A percentile compares a stretch with the other conserved stretches of the same genome.
phyloP scores from a whole-genome alignment of 2,888 invertebrate genomes.

The Parnassius mnemosyne region DNA sequence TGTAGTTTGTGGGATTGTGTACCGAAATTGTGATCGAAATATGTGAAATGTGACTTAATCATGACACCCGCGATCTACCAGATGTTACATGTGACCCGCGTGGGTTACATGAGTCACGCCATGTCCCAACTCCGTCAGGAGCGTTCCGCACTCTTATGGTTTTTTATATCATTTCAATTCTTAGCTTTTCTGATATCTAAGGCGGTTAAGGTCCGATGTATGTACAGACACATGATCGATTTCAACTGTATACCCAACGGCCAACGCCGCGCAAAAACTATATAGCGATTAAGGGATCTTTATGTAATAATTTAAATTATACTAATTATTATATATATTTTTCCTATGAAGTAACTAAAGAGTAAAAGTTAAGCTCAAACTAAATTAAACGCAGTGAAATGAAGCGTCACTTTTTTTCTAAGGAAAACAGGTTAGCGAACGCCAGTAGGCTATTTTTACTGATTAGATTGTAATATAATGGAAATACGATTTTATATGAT shows the following conservation, averaged over 20 bases:
- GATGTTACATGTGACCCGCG: background rate
- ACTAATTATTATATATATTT: conserved; percentile 74
- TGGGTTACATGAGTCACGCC: conserved; percentile 9
- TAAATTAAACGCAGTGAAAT: conserved; percentile 53
- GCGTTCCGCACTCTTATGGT: conserved; percentile 35
- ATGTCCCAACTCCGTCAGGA: conserved; percentile 10
- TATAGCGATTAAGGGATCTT: conserved; percentile 63
- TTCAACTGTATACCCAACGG: conserved; percentile 37
- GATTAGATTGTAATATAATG: conserved; percentile 67
- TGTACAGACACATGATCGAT: conserved; percentile 48
- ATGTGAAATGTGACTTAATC: background rate
- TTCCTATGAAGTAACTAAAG: conserved; percentile 68
- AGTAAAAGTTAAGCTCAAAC: conserved; percentile 77
- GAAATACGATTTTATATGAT: conserved; percentile 61
- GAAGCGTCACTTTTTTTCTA: conserved; percentile 41
- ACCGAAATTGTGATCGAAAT: background rate
- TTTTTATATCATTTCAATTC: conserved; percentile 45
- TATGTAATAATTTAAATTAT: conserved; percentile 79
- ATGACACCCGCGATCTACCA: background rate
- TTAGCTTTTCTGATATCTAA: conserved; percentile 34
- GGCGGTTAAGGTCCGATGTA: conserved; percentile 33
- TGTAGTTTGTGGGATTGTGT: background rate
- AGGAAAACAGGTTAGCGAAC: conserved; percentile 35
- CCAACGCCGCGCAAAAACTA: conserved; percentile 33
- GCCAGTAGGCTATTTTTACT: conserved; percentile 72